Base-by-base conservation (phyloP, 2,888 invertebrate species). In the Hesperia comma region DNA sequence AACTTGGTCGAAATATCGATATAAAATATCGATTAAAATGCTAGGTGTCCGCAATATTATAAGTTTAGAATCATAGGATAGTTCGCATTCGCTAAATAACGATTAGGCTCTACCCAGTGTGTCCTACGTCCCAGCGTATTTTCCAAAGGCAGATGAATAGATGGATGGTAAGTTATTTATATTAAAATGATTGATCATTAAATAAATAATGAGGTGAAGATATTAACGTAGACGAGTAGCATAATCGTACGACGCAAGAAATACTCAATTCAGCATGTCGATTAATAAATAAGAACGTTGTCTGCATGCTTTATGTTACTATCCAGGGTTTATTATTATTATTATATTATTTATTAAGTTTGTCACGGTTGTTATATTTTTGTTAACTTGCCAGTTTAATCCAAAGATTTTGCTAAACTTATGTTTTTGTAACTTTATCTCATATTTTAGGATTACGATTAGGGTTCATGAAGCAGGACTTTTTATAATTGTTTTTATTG, bases 301-400 rank as follows among this genome's bases (percentile, higher is more conserved):
- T 1, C 6, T 12, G 40, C 10, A 79, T 78, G 78, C 81, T 79
- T 81, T 82, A 84, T 84, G 83, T 84, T 84, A 37, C 67, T 77
- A 74, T 79, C 77, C 78, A 82, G 77, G 80, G 82, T 85, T 79
- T 84, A 81, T 80, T 79, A 74, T 72, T 79, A 75, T 73, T 75
- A 76, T 74, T 80, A 49, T 62, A 63, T 72, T 62, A 63, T 72
- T 71, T 67, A 69, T 74, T 78, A 84, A 80, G 79, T 85, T 83
- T 79, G 74, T 71, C 63, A 77, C 37, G 46, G 55, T 81, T 81
- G 80, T 85, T 79, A 82, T 80, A 69, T 77, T 74, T 79, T 81
- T 71, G 77, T 78, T 79, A 77, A 80, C 88, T 90, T 89, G 90
- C 90, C 89, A 87, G 80, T 81, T 80, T 63, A 76, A 81, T 77